Conservation (phyloP, 2,113 vertebrate species). For the Pollachius pollachius region DNA sequence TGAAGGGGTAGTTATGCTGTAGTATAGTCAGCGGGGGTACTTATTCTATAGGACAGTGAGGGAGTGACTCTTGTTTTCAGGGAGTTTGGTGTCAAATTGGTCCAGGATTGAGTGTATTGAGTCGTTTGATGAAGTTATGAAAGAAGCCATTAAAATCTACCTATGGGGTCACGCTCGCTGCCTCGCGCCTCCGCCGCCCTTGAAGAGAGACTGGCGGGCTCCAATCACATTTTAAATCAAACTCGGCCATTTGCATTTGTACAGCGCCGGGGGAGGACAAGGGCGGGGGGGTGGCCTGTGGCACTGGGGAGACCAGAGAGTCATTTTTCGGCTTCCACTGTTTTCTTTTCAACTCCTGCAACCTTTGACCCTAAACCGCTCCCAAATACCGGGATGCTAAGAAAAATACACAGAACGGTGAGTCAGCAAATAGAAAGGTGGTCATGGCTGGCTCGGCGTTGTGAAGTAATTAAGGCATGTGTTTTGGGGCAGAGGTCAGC, state of each 20-base stretch:
- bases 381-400: too few species aligned
- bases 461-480: conserved; percentile 52
- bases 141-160: conserved; percentile 63
- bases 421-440: conserved; percentile 46
- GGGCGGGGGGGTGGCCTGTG: conserved; percentile 18
- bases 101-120: conserved; percentile 51
- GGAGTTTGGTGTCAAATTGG: too few species aligned
- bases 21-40: too few species aligned
- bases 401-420: too few species aligned
- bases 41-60: too few species aligned
- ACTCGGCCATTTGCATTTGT: conserved; percentile 54
- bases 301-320: not conserved
- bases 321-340: not conserved
- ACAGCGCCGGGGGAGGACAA: conserved; percentile 42
- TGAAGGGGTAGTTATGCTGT: too few species aligned
- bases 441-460: conserved; percentile 32
- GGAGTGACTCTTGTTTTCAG: too few species aligned
- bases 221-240: conserved; percentile 66
- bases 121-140: conserved; percentile 67
- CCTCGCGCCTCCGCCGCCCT: conserved; percentile 44
- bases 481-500: conserved; percentile 61
- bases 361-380: too few species aligned
- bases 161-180: conserved; percentile 56
- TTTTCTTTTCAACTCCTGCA: too few species aligned
- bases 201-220: conserved; percentile 29